phyloP scores from a whole-genome alignment of 2,888 invertebrate species.

The Homarus gammarus region DNA sequence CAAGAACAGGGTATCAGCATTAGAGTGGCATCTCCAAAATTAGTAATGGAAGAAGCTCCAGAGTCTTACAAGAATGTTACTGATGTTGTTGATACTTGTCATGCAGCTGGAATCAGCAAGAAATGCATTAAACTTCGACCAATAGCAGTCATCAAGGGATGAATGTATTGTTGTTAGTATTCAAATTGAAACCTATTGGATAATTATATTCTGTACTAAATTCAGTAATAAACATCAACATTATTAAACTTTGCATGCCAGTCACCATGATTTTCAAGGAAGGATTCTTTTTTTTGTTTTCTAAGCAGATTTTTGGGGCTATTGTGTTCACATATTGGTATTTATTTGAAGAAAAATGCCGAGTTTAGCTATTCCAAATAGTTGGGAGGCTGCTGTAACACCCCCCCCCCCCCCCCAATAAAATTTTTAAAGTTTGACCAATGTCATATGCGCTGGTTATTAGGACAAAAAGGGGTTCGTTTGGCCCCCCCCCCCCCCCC shows the following conservation, averaged over 20 bases:
- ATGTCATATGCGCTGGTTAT: too few species aligned
- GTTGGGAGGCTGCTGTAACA: too few species aligned
- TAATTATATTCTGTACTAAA: background rate
- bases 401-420: too few species aligned
- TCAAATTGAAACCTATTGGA: background rate
- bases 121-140: conserved; percentile 97
- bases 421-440: too few species aligned
- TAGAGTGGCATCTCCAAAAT: conserved; percentile 97
- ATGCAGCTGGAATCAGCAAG: conserved; percentile 97
- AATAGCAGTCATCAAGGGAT: conserved; percentile 99
- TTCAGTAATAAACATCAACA: conserved; percentile 23
- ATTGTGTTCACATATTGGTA: too few species aligned
- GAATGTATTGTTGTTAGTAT: conserved; percentile 77
- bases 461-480: too few species aligned
- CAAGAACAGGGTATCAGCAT: conserved; percentile 94
- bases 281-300: too few species aligned
- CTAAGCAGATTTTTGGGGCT: too few species aligned
- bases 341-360: too few species aligned
- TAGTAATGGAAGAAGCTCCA: conserved; percentile 99
- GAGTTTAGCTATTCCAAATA: too few species aligned
- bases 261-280: too few species aligned
- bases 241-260: background rate
- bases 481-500: too few species aligned
- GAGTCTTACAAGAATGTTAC: conserved; percentile 99
- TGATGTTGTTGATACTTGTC: conserved; percentile 99